Base-by-base conservation (phyloP, 1,140 invertebrate genomes). In the Drosophila ambigua region DNA sequence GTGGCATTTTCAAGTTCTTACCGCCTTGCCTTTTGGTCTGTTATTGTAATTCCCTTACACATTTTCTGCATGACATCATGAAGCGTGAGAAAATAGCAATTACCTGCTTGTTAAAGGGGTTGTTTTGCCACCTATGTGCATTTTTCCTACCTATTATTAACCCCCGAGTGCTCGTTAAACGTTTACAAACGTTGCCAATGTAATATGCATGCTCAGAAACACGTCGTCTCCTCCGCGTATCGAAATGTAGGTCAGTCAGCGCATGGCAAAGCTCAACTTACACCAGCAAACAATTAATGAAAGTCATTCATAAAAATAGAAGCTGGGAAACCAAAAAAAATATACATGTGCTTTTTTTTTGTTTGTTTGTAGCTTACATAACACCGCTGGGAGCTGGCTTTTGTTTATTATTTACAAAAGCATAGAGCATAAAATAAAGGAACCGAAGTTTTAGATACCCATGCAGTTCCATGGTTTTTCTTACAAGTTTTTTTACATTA, bases 1-100 rank as follows among this genome's bases (percentile, higher is more conserved):
- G 46, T 78, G 68, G 59, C 59, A 57, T 72, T 71, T 62, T 46
- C 61, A 55, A 23, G 50, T 54, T 62, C 61, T 61, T 65, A 49
- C 58, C n/a, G 24, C 51, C 58, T 48, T 45, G 49, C 49, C 64
- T 60, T 49, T 84, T n/a, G 31, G 26, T 4, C 48, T 72, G n/a
- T 66, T 65, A 48, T 53, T 57, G 62, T 59, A 78, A 48, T 55
- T 65, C 39, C 49, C 51, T 63, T 75, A 51, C 65, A 81, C 58
- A 74, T 74, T 58, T 53, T 28, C 48, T 28, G 35, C 20, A 35
- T 87, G 82, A 85, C 82, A 87, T 85, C 78, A 88, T 82, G 53
- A 67, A 82, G 63, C 82, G 83, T 87, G 82, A 72, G 82, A 87
- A 88, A 82, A 78, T 72, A 72, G 28, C 74, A 72, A 69, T 72